A percentile compares a stretch with the other conserved stretches of the same genome.
Conservation (phyloP, 2,797 vertebrate genomes). For the Echeneis naucrates region DNA sequence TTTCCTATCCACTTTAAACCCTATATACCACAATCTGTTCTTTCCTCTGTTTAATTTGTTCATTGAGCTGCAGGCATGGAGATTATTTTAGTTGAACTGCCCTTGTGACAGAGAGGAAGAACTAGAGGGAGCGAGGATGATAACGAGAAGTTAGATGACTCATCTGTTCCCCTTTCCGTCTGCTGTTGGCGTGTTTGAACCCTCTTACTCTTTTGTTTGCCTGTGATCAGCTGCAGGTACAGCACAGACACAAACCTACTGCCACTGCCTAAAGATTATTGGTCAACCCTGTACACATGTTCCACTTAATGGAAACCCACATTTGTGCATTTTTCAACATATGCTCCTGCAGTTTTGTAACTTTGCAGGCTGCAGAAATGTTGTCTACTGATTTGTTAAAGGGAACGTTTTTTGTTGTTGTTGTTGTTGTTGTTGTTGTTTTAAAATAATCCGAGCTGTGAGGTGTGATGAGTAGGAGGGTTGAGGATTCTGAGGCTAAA, state of each 20-base stretch:
- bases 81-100: constrained; percentile 24
- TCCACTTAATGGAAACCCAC: constrained; percentile 16
- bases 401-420: constrained; percentile 12
- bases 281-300: not conserved
- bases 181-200: constrained; percentile 48
- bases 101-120: constrained; percentile 14
- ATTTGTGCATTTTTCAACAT: constrained; percentile 11
- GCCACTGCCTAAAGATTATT: not conserved
- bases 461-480: constrained; percentile 69
- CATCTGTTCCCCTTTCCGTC: constrained; percentile 51
- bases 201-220: constrained; percentile 60
- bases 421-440: not conserved
- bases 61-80: constrained; percentile 12
- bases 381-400: constrained; percentile 21
- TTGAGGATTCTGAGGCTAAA: constrained; percentile 45
- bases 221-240: constrained; percentile 75
- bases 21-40: constrained; percentile 44
- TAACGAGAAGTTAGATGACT: constrained; percentile 60
- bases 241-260: constrained; percentile 25
- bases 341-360: constrained; percentile 2
- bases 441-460: constrained; percentile 71
- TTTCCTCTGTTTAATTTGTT: constrained; percentile 4
- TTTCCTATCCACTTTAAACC: constrained; percentile 76
- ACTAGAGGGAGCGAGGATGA: constrained; percentile 54
- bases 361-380: constrained; percentile 8